Evolutionary conservation across 2,113 vertebrate species (phyloP).

Genomic region (Dromaius novaehollandiae): DNA sequence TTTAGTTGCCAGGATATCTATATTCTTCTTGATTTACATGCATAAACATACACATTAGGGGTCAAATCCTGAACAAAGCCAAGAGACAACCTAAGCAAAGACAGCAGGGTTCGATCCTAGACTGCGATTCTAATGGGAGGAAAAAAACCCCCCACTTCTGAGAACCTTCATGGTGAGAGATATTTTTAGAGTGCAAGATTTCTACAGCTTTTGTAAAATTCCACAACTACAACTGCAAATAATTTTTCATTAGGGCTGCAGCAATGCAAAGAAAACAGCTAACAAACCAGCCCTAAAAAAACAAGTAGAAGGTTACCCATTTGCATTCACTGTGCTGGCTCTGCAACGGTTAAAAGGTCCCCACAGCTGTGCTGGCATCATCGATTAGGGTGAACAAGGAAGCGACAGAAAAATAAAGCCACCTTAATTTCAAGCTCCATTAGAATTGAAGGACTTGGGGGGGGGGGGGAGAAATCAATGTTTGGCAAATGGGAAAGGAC

Average conservation of each 20-base stretch:
- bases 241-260: not conserved
- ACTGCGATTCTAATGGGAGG: not conserved
- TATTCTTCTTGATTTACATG: not conserved
- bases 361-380: constrained; percentile 59
- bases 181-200: not conserved
- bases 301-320: not conserved
- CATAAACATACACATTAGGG: not conserved
- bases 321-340: not conserved
- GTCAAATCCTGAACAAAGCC: not conserved
- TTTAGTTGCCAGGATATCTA: constrained; percentile 20
- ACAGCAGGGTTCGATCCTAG: not conserved
- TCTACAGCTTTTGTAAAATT: not conserved
- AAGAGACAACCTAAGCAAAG: not conserved
- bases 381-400: constrained; percentile 58
- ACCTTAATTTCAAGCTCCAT: constrained; percentile 75
- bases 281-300: not conserved
- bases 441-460: constrained; percentile 67
- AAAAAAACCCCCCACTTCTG: not conserved
- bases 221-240: not conserved
- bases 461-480: constrained; percentile 54
- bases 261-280: not conserved
- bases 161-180: not conserved
- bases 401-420: constrained; percentile 52
- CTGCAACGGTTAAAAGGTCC: constrained; percentile 56
- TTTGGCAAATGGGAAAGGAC: constrained; percentile 64